These are phyloP conservation scores for Zapus hudsonius DNA, from an alignment of 2,113 vertebrate genomes.

Conservation along the genomic window DNA sequence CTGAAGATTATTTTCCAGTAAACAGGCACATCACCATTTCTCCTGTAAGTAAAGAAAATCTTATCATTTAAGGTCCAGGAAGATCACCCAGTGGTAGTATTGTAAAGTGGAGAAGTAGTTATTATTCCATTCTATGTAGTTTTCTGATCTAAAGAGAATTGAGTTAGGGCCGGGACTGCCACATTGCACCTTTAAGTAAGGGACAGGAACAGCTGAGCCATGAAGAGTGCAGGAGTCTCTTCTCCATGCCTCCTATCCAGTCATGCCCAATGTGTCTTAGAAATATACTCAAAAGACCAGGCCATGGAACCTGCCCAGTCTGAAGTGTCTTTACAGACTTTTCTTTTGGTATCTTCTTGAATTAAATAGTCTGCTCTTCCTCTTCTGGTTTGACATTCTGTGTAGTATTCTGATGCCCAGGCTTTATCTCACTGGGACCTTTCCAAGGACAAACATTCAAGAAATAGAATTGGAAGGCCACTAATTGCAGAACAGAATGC, in stretches of 20 bases:
- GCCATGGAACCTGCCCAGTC: not conserved
- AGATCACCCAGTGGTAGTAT: too few relatives aligned
- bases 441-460: not conserved
- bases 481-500: not conserved
- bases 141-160: not conserved
- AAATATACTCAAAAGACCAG: not conserved
- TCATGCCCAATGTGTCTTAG: not conserved
- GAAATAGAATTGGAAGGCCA: not conserved
- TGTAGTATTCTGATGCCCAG: not conserved
- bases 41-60: not conserved
- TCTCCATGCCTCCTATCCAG: not conserved
- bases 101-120: not conserved
- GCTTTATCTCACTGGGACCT: not conserved
- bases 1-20: conserved; percentile 26
- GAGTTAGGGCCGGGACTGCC: not conserved
- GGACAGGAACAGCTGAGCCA: not conserved
- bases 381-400: not conserved
- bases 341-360: conserved; percentile 23
- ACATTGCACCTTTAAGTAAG: not conserved
- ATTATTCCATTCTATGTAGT: not conserved
- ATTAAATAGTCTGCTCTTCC: not conserved
- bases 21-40: not conserved
- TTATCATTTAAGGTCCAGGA: not conserved
- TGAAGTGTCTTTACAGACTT: not conserved
- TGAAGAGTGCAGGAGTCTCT: not conserved